These are phyloP conservation scores for Noctua pronuba DNA, from an alignment of 2,888 invertebrate species.

Conservation along the genomic window DNA sequence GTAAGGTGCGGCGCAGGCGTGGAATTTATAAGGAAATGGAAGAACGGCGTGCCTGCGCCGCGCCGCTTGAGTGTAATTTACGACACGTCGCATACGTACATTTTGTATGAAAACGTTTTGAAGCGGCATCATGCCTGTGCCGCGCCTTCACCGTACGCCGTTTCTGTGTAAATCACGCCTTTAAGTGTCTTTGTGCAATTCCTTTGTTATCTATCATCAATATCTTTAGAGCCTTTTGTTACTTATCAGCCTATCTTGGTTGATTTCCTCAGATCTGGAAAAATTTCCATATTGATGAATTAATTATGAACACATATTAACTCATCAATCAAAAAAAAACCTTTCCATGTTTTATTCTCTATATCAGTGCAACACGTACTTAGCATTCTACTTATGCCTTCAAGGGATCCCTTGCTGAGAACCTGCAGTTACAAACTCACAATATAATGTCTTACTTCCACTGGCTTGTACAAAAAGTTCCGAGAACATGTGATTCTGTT, in stretches of 20 bases:
- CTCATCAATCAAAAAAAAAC: background rate
- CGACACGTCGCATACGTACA: no score
- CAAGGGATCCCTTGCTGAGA: slow-evolving; percentile 23
- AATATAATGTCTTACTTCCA: slow-evolving; percentile 47
- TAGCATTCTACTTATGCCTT: slow-evolving; percentile 1
- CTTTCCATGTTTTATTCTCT: background rate
- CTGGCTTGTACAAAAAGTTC: slow-evolving; percentile 41
- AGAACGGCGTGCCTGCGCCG: no score
- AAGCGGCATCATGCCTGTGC: no score
- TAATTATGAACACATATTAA: no score
- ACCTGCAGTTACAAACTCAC: slow-evolving; percentile 19
- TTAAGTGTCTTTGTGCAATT: background rate
- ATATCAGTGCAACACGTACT: background rate
- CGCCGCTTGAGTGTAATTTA: no score
- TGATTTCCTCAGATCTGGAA: background rate
- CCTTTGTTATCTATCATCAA: background rate
- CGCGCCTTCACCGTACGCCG: no score
- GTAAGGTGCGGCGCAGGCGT: no score
- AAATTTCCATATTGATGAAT: background rate
- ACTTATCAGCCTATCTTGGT: background rate
- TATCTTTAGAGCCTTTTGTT: background rate
- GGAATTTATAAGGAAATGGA: no score
- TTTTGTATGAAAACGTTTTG: no score
- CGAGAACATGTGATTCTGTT: slow-evolving; percentile 44
- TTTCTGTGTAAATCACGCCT: no score